Base-by-base conservation (phyloP, 2,888 invertebrate genomes). In the Plemyria rubiginata region DNA sequence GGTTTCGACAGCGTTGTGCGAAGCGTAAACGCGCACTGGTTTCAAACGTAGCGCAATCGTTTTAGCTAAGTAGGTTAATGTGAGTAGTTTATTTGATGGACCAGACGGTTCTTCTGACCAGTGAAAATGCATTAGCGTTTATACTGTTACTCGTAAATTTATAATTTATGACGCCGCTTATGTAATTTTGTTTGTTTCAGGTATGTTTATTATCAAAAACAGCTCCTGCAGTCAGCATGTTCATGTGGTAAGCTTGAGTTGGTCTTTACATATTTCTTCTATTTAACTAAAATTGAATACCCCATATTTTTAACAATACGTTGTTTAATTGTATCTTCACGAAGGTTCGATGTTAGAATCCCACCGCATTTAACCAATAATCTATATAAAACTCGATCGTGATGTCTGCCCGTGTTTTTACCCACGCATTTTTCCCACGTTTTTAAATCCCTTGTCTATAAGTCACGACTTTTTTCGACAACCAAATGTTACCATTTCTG, bases 31-130 rank as follows among this genome's bases (percentile, higher is more conserved):
- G 80, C 81, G 84, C 78, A 80, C 81, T 84, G 79, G 80, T 82
- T 88, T 82, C 83, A 84, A 82, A 84, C 78, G 76, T 50, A 54
- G 78, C 85, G 87, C 87, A 89, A 90, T 84, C 73, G 75, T 81
- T 86, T 84, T 83, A 74, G 73, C 81, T 77, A 90, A 87, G 82
- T 92, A 78, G 92, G 91, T 89, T 90, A 91, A 90, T 88, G 85
- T 80, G 81, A 84, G 82, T 82, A 83, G 80, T 79, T 71, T 70
- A 55, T 67, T 72, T 77, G 76, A 80, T 78, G 78, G 75, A 73
- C 68, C 67, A 68, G 59, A 61, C 43, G 57, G 66, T 60, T 65
- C 48, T 66, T 56, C 45, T 67, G 59, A 56, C 73, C 61, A 60
- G 48, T 60, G 40, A 15, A 55, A 58, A 64, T 60, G 57, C 67